Evolutionary conservation across 2,797 vertebrate genomes (phyloP), one percentile per base, ranked within the genome.

Genomic region (Sebastes trivittatus): DNA sequence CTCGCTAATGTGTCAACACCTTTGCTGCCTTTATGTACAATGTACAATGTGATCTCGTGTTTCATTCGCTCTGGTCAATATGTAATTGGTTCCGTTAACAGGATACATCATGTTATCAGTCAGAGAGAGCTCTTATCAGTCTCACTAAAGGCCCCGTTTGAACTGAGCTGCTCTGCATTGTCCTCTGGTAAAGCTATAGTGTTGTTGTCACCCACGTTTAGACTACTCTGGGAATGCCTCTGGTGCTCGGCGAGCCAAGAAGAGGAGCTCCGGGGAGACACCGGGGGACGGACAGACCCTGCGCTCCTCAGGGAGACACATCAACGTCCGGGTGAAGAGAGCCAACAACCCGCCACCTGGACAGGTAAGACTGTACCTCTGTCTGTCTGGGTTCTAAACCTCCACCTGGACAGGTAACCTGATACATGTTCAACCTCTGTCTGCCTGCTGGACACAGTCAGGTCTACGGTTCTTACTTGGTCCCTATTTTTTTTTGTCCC

Each of bases 261-360:
- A 97, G 92, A 96, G 97, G 92, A 90, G 94, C 88, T 95, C 96
- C 56, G 97, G 97, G 65, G 95, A 96, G 20, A 95, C 97, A 27
- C 86, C 91, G 84, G 86, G 87, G 5, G 98, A 99, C 75, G 95
- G 78, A 55, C 96, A 97, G 93, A 95, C 96, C 65, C 82, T 97
- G 82, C 97, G 98, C 77, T 97, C 97, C 80, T 98, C 93, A 0
- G 93, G 97, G 20, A 96, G 97, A 92, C 98, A 98, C 94, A 96
- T 95, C 92, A 93, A 92, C 32, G 90, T 94, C 64, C 83, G 95
- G 25, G 93, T 94, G 73, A 95, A 95, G 84, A 89, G 95, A 27
- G 91, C 89, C 82, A 95, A 89, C 85, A 95, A 91, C 78, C 92
- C 95, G 34, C 93, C 95, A 75, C 88, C 94, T 76, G 94, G 93